These are phyloP conservation scores for Parelbella ahira DNA, from an alignment of 2,888 invertebrate species.

Conservation along the genomic window DNA sequence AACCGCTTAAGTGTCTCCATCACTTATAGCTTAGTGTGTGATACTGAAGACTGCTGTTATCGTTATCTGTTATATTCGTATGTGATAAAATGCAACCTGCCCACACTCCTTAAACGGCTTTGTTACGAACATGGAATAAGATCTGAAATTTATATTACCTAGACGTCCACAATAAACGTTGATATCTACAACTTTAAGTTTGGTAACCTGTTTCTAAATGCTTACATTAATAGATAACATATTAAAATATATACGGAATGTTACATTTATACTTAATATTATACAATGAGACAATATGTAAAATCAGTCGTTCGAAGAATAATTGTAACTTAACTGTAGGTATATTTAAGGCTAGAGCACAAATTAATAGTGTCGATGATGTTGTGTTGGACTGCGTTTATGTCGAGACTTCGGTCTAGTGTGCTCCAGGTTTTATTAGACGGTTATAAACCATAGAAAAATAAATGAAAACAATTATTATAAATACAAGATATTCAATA, in stretches of 20 bases:
- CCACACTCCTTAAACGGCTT: slow-evolving; percentile 18
- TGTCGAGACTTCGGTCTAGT: background rate
- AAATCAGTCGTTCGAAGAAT: slow-evolving; percentile 45
- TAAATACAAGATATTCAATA: background rate
- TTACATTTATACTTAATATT: slow-evolving; percentile 21
- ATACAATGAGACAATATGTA: slow-evolving; percentile 25
- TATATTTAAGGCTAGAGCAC: slow-evolving; percentile 22
- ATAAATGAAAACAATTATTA: background rate
- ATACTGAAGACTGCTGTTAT: slow-evolving; percentile 5
- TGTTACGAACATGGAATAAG: slow-evolving; percentile 8
- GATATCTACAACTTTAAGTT: slow-evolving; percentile 16
- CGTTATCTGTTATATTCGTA: slow-evolving; percentile 1
- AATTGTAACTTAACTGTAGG: slow-evolving; percentile 45
- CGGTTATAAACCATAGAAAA: too few species aligned
- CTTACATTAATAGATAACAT: slow-evolving; percentile 19
- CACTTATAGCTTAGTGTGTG: too few species aligned
- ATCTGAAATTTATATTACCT: slow-evolving; percentile 1
- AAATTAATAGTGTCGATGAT: too few species aligned
- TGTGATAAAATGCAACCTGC: too few species aligned
- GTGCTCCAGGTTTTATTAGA: slow-evolving; percentile 7
- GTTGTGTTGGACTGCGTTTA: too few species aligned
- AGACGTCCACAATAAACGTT: slow-evolving; percentile 6
- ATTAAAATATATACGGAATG: slow-evolving; percentile 24
- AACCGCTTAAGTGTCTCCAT: slow-evolving; percentile 14
- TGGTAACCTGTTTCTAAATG: slow-evolving; percentile 9